phyloP scores from a whole-genome alignment of 2,888 invertebrate species.

The Drosophila colorata region DNA sequence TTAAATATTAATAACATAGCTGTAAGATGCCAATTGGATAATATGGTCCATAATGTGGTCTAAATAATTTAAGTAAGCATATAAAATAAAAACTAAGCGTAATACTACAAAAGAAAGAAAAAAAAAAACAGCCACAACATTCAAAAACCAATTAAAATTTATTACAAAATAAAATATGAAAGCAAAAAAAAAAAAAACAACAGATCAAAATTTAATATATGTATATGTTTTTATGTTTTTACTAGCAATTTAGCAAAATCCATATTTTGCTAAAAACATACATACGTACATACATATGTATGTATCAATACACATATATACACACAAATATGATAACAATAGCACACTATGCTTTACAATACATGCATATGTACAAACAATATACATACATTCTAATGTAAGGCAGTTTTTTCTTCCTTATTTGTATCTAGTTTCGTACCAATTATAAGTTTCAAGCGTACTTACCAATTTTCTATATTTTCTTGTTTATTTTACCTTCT shows the following conservation, averaged over 20 bases:
- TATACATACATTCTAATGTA: slow-evolving; percentile 20
- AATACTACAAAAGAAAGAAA: slow-evolving; percentile 27
- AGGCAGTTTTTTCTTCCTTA: slow-evolving; percentile 10
- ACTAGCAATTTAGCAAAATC: slow-evolving; percentile 14
- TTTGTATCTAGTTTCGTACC: slow-evolving; percentile 4
- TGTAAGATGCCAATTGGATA: slow-evolving; percentile 68
- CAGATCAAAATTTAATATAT: slow-evolving; percentile 32
- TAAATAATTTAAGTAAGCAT: slow-evolving; percentile 60
- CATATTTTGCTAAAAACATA: slow-evolving; percentile 10
- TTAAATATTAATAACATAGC: slow-evolving; percentile 43
- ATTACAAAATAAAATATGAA: slow-evolving; percentile 59
- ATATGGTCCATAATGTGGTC: slow-evolving; percentile 60
- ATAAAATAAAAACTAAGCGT: slow-evolving; percentile 43
- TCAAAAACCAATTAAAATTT: slow-evolving; percentile 63
- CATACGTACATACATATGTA: slow-evolving; percentile 21
- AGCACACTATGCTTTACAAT: slow-evolving; percentile 8
- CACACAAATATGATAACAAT: slow-evolving; percentile 11
- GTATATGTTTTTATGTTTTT: slow-evolving; percentile 46
- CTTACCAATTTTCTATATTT: not conserved
- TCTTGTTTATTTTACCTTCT: slow-evolving; percentile 12
- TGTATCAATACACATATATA: slow-evolving; percentile 13
- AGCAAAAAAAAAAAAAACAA: slow-evolving; percentile 49
- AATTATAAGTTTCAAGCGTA: not conserved
- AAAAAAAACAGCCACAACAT: slow-evolving; percentile 52
- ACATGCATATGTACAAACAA: slow-evolving; percentile 17